Evolutionary conservation across 2,888 invertebrate genomes (phyloP), one percentile per base, ranked within the genome.

Genomic region (Tachystola acroxantha): DNA sequence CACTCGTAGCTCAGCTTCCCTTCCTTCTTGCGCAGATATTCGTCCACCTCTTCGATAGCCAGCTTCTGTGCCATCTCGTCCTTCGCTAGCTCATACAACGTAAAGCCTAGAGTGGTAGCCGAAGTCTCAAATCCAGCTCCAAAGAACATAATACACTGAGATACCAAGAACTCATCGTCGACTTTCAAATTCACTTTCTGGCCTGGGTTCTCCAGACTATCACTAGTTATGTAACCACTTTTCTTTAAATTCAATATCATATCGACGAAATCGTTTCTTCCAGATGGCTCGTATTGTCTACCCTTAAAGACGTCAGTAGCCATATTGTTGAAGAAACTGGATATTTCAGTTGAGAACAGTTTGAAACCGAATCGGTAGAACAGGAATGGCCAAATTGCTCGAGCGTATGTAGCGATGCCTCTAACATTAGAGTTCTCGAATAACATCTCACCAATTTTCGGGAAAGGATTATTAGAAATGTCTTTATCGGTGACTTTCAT

Each of bases 121-220:
- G 74, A 66, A 0, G 75, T 74, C 10, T 76, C 76, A 29, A 58
- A 76, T 0, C 76, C 76, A 14, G 70, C 75, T 0, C 54, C 58
- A 19, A 74, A 76, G 37, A 91, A 89, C 0, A 88, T 53, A 19
- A 88, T 73, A 2, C 88, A 84, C 37, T 91, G 89, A 0, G 89
- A 79, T 0, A 82, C 73, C 3, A 90, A 45, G 25, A 89, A 53
- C 2, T 84, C 69, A 7, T 87, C 53, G 0, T 75, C 64, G 0
- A 88, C 52, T 1, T 66, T 54, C 0, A 81, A 6, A 2, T 11
- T 38, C 2, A 49, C 32, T 45, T 37, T 55, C n/a, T 38, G 24
- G 3, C 9, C 16, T 3, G 16, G 16, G 6, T n/a, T 16, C 16
- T 4, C 6, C 6, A 16, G 16, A 16, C 16, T 16, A 4, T 16